phyloP scores from a whole-genome alignment of 64 coral and sea anemone species.

The Dendrophyllia cribrosa region DNA sequence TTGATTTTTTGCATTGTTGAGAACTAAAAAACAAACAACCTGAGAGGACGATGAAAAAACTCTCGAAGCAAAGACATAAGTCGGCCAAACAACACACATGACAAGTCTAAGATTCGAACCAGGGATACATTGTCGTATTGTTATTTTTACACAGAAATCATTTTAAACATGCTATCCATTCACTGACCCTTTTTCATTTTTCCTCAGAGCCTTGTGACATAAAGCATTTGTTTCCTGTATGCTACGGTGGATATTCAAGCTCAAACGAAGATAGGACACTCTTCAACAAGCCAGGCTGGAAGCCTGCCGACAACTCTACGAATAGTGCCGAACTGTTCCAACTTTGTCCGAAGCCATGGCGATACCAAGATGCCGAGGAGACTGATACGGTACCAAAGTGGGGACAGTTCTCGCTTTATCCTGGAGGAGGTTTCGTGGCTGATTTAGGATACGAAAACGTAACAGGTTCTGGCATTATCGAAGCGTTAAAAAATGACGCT shows the following conservation, averaged over 20 bases:
- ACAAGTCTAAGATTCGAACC: too few relatives aligned
- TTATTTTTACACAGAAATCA: too few relatives aligned
- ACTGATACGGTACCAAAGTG: constrained; percentile 30
- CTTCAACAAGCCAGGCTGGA: constrained; percentile 54
- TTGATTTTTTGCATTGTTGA: too few relatives aligned
- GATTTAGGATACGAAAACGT: constrained; percentile 52
- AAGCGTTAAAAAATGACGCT: constrained; percentile 6
- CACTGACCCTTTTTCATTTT: background rate
- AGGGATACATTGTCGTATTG: too few relatives aligned
- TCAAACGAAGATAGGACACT: constrained; percentile 56
- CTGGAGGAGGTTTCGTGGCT: constrained; percentile 66
- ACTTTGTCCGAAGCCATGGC: constrained; percentile 64
- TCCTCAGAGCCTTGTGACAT: constrained; percentile 7
- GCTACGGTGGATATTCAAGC: constrained; percentile 30
- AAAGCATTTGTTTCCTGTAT: constrained; percentile 3
- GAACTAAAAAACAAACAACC: too few relatives aligned
- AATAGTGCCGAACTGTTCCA: constrained; percentile 8
- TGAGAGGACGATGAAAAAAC: too few relatives aligned
- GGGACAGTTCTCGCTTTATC: constrained; percentile 59
- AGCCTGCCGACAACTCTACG: background rate
- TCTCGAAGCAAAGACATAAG: too few relatives aligned
- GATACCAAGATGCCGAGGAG: constrained; percentile 29
- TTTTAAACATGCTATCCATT: too few relatives aligned
- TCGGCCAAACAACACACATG: too few relatives aligned
- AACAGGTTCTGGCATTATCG: constrained; percentile 38